Conservation (phyloP, 1,140 invertebrate genomes). For the Drosophila serrata region DNA sequence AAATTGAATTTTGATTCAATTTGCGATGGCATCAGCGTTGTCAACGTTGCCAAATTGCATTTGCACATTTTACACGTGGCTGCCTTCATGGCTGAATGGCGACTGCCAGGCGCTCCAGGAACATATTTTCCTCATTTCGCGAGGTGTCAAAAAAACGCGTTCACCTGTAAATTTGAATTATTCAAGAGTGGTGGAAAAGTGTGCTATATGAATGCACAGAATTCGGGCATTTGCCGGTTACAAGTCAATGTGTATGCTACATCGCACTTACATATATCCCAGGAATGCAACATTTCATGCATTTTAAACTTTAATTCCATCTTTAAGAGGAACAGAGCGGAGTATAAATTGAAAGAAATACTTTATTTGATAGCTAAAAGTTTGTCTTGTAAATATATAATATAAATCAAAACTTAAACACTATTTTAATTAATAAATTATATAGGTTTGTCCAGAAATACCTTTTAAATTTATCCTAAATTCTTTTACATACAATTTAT, state of each 20-base stretch:
- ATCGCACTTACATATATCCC: background rate
- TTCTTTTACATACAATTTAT: too few relatives aligned
- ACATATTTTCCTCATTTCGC: constrained; percentile 50
- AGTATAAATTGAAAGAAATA: background rate
- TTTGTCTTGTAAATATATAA: background rate
- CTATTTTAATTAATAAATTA: too few relatives aligned
- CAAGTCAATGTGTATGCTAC: constrained; percentile 3
- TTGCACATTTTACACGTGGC: constrained; percentile 66
- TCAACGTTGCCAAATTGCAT: constrained; percentile 67
- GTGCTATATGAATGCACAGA: constrained; percentile 3
- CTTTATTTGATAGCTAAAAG: background rate
- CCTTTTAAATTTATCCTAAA: background rate
- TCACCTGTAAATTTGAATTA: constrained; percentile 44
- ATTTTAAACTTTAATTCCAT: background rate
- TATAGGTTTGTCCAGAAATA: too few relatives aligned
- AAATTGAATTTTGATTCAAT: constrained; percentile 57
- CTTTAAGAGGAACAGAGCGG: background rate
- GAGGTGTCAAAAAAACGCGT: constrained; percentile 39
- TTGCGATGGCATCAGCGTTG: constrained; percentile 34
- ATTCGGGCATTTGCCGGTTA: background rate
- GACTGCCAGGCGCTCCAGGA: constrained; percentile 11
- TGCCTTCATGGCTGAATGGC: constrained; percentile 20
- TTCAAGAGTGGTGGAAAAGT: constrained; percentile 17
- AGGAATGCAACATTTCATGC: background rate
- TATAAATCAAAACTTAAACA: background rate